Base-by-base conservation (phyloP, 2,888 invertebrate genomes). In the Eledone cirrhosa region DNA sequence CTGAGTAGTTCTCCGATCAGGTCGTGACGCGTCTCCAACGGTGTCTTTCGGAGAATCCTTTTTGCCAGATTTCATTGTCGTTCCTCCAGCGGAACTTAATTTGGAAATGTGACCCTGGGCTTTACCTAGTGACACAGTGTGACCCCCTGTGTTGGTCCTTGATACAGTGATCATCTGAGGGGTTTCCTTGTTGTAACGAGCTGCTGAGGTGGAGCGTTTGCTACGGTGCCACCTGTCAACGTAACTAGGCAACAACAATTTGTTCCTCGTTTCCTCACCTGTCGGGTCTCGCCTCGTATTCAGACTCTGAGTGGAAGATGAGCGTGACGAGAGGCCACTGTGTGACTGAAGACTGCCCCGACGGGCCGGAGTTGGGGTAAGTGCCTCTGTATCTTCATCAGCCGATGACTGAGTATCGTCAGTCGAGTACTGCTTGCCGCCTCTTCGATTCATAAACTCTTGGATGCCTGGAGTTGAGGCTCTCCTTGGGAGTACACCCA, bases 391-490 rank as follows among this genome's bases (percentile, higher is more conserved):
- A 0, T 75, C 48, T 19, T 75, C 47, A 48, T 75, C 75, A 24
- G 48, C 75, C 14, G 75, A 75, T 0, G 75, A 75, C 24, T 47
- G 48, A 19, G 48, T 47, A 75, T 75, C 75, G 7, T 75, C 75
- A 24, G 75, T 75, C 8, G 69, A 33, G n/a, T 22, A 69, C 31
- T 33, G 22, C 48, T 48, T 33, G 7, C 11, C n/a, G 13, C 3
- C 63, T 63, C n/a, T 2, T 63, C 63, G n/a, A 41, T 41, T 5
- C 11, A 11, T 41, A 2, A 48, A 48, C n/a, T 48, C 75, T 41
- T 47, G 75, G 4, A 84, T 84, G 1, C 85, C 85, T 0, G 85
- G 85, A 4, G 85, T 85, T 16, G 79, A 78, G 2, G 84, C 81
- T 27, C 84, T 78, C 33, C 84, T 80, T 19, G 72, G 63, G n/a